Evolutionary conservation across 2,113 vertebrate genomes (phyloP), one percentile per base, ranked within the genome.

Genomic region (Thalassarche chlororhynchos): DNA sequence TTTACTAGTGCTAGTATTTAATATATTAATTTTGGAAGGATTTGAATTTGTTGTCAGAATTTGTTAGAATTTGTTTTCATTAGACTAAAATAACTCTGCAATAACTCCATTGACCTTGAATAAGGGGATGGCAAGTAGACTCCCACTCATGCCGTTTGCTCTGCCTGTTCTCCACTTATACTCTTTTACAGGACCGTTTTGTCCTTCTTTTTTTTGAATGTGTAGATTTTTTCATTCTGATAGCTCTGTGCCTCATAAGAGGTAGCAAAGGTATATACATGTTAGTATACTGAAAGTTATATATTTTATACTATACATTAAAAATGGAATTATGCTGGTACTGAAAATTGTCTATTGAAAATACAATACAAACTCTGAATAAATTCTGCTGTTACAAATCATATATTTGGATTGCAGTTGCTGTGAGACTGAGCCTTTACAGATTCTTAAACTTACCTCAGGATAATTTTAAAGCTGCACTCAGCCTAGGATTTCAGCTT

Each of bases 401-500:
- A 34, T 87, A 10, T 68, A 40, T 80, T 77, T 84, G 74, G 86
- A 87, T 91, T 96, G 76, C 58, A 66, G 58, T 79, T 95, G 54
- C 86, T 92, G 76, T 70, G 71, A 87, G 83, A 61, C 71, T 94
- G 72, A 93, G 49, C 70, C 76, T 31, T 89, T 95, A 57, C 42
- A 84, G 65, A 92, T 79, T 84, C 68, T 93, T 86, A 60, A 94
- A 92, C 79, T 96, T 97, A 93, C 83, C 54, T 88, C 34, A 44
- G 87, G 72, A 89, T 95, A 91, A 97, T 89, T 95, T 97, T 95
- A 93, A 98, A 96, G 90, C 92, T 94, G 71, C 32, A 66, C 57
- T 97, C 92, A 95, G 84, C 93, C 94, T 85, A 84, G 94, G 88
- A 88, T 97, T 96, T 97, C 86, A 87, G 36, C 55, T 84, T 79